These are phyloP conservation scores for Hypomesus transpacificus DNA, from an alignment of 2,113 vertebrate genomes.

Conservation along the genomic window DNA sequence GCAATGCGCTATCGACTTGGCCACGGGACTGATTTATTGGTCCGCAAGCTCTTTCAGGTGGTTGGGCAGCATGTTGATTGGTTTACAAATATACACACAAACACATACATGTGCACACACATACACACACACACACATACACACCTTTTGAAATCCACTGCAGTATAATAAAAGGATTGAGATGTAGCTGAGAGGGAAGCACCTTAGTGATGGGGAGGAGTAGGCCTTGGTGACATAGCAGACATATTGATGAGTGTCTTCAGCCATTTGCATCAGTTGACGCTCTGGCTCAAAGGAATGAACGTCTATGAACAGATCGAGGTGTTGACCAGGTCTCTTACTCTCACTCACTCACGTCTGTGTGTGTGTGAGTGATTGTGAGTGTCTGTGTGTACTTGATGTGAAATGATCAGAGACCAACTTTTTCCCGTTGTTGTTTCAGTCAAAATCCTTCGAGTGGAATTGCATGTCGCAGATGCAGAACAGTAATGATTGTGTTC, in stretches of 20 bases:
- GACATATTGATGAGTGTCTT: neutral
- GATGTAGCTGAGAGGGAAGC: too few relatives aligned
- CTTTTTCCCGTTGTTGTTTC: conserved; percentile 12
- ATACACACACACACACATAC: neutral
- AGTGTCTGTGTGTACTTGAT: neutral
- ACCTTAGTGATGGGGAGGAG: neutral
- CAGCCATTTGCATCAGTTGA: neutral
- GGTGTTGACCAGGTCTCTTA: neutral
- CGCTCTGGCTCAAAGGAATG: neutral
- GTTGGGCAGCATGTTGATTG: neutral
- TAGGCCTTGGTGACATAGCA: neutral
- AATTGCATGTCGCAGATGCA: conserved; percentile 2
- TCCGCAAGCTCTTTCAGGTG: neutral
- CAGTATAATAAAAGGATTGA: too few relatives aligned
- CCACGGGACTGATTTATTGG: conserved; percentile 18
- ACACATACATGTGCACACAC: neutral
- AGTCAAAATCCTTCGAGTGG: conserved; percentile 3
- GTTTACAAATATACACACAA: neutral
- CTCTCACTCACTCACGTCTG: neutral
- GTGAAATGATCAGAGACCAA: neutral
- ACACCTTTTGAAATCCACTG: too few relatives aligned
- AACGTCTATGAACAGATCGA: neutral
- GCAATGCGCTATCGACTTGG: conserved; percentile 7
- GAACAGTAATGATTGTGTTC: conserved; percentile 19
- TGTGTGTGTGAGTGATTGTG: neutral